Evolutionary conservation across 2,797 vertebrate genomes (phyloP).

Genomic region (Syngnathus rostellatus): DNA sequence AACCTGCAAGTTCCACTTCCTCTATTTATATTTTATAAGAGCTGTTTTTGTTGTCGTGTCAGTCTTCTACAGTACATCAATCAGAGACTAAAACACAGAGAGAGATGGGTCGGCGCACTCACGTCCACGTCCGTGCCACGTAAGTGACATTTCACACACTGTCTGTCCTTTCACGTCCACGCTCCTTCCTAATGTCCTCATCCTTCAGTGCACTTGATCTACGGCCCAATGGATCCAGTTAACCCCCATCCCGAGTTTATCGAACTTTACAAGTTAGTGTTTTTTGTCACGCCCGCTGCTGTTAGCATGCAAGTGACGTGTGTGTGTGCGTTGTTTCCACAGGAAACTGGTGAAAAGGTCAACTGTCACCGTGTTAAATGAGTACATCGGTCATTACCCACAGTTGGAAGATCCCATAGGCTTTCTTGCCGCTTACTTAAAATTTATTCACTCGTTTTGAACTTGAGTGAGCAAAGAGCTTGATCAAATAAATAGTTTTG

Average conservation of each 20-base stretch:
- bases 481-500: slow-evolving; percentile 62
- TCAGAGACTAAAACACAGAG: slow-evolving; percentile 83
- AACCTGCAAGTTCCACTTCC: too few species aligned
- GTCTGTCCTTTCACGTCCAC: background rate
- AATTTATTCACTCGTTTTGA: slow-evolving; percentile 96
- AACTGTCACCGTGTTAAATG: slow-evolving; percentile 81
- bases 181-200: background rate
- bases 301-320: background rate
- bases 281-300: background rate
- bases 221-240: slow-evolving; percentile 89
- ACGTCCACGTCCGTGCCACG: slow-evolving; percentile 76
- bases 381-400: slow-evolving; percentile 94
- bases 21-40: too few species aligned
- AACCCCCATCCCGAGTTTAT: slow-evolving; percentile 91
- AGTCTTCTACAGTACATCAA: slow-evolving; percentile 91
- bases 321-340: slow-evolving; percentile 15
- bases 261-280: slow-evolving; percentile 84
- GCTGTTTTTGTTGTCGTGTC: background rate
- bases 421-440: slow-evolving; percentile 87
- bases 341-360: slow-evolving; percentile 82
- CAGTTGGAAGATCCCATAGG: slow-evolving; percentile 92
- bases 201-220: slow-evolving; percentile 90
- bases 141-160: slow-evolving; percentile 63
- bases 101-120: slow-evolving; percentile 86
- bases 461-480: slow-evolving; percentile 9